Percentiles rank a stretch among this genome's conserved stretches.
Evolutionary conservation across 2,797 vertebrate genomes (phyloP).

Genomic region (Gallinago stenura): DNA sequence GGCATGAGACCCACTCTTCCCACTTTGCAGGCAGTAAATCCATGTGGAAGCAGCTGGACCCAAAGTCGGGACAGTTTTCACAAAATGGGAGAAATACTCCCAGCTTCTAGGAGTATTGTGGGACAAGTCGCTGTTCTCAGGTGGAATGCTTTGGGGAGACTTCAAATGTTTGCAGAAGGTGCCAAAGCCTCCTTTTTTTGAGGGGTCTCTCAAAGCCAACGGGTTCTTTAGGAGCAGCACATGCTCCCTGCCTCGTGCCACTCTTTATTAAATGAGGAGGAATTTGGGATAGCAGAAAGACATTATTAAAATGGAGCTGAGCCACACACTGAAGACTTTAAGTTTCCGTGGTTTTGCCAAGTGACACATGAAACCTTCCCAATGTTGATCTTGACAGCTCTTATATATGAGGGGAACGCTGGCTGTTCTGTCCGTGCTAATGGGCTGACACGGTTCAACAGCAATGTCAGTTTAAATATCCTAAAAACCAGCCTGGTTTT

Average conservation of each 20-base stretch:
- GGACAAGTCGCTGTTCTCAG: not conserved
- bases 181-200: not conserved
- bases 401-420: not conserved
- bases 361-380: not conserved
- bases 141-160: not conserved
- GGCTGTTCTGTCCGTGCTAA: not conserved
- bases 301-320: not conserved
- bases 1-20: not conserved
- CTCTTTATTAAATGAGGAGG: not conserved
- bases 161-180: not conserved
- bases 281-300: not conserved
- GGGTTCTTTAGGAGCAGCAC: not conserved
- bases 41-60: not conserved
- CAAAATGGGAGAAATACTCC: not conserved
- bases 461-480: accelerated
- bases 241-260: not conserved
- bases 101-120: not conserved
- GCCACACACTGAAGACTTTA: not conserved
- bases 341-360: not conserved
- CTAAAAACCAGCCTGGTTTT: not conserved
- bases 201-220: not conserved
- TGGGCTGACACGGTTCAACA: not conserved
- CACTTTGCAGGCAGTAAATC: not conserved
- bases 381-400: not conserved
- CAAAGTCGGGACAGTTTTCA: not conserved